Evolutionary conservation across 2,797 vertebrate species (phyloP), one percentile per base, ranked within the genome.

Genomic region (Epinephelus awoara): DNA sequence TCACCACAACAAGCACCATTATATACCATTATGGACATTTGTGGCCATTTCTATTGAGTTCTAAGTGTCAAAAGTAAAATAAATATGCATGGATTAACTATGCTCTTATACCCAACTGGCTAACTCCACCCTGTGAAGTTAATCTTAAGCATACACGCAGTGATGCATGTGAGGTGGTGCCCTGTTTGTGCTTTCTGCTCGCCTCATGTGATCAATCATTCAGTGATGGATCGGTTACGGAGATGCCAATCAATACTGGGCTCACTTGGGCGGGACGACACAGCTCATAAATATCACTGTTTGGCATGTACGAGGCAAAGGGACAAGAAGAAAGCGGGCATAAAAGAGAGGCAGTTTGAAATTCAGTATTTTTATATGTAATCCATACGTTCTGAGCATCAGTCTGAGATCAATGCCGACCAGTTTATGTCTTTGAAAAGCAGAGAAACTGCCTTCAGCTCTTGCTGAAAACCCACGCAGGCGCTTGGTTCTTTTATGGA

Each of bases 191-290:
- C 78, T 85, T 69, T 79, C 81, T 69, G 71, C 56, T 83, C 12
- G 1, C 52, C 52, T 50, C 42, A 38, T 67, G 63, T 67, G 81
- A 88, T 91, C 82, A 86, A 81, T 92, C 73, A 18, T 52, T 7
- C 52, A 42, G 76, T 77, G 79, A 89, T 83, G 44, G 62, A 91
- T 90, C 57, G 71, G 67, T 83, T 83, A 81, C 71, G 55, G 75
- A 83, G 83, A 85, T 81, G 70, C 64, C 25, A 52, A 86, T 93
- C 85, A 80, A 92, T 90, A 72, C 52, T 5, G 44, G 5, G 18
- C 63, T 84, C 75, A 47, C 66, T 79, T 63, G 46, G 61, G 65
- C 11, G 14, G 74, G 69, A 72, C 15, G 8, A 73, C 65, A 77
- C 59, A n/a, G 55, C 75, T 90, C 80, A 82, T 84, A 85, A 82